Conservation (phyloP, 2,113 vertebrate species). For the Chaetops frenatus region DNA sequence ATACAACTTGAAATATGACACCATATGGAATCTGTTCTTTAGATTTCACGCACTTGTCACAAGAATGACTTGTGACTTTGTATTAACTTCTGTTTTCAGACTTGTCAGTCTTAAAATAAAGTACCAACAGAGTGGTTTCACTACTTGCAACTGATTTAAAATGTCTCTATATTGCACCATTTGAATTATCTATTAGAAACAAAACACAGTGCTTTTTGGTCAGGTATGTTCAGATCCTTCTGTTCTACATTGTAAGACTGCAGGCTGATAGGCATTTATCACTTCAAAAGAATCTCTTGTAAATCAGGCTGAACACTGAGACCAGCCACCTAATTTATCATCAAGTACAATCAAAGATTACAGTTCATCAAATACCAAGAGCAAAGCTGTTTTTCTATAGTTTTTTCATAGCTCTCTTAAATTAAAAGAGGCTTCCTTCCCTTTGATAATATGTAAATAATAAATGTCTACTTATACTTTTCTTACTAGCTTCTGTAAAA, state of each 20-base stretch:
- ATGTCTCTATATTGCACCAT: not conserved
- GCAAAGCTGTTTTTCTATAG: not conserved
- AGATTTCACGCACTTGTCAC: conserved; percentile 59
- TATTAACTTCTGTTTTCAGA: conserved; percentile 16
- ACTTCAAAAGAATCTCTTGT: conserved; percentile 33
- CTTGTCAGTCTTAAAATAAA: not conserved
- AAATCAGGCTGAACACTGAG: conserved; percentile 21
- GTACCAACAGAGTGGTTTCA: not conserved
- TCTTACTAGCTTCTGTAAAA: conserved; percentile 14
- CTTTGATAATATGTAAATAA: conserved; percentile 58
- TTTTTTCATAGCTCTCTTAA: conserved; percentile 5
- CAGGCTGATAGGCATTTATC: conserved; percentile 44
- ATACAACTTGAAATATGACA: conserved; percentile 59
- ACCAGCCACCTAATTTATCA: conserved; percentile 47
- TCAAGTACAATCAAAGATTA: conserved; percentile 36
- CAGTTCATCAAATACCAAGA: conserved; percentile 26
- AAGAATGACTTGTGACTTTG: conserved; percentile 54
- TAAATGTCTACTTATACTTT: conserved; percentile 35
- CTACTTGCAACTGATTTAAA: not conserved
- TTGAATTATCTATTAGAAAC: not conserved
- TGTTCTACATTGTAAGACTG: conserved; percentile 23
- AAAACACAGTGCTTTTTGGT: not conserved
- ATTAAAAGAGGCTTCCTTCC: conserved; percentile 18
- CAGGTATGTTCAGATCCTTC: not conserved
- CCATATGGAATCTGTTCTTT: conserved; percentile 61